Conservation (phyloP, 1,140 invertebrate genomes). For the Calosoma granatense region DNA sequence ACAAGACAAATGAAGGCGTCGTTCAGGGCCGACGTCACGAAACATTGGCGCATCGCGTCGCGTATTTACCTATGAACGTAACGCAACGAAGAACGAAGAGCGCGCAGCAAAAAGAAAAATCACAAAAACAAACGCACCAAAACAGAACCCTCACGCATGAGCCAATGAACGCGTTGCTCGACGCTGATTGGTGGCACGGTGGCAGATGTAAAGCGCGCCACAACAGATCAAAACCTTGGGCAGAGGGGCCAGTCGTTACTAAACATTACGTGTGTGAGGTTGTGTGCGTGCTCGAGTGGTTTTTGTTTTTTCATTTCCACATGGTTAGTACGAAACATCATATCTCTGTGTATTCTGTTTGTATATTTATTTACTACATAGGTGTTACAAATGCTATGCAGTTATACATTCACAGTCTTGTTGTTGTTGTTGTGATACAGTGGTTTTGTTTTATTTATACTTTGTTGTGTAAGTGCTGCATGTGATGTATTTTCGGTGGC, state of each 20-base stretch:
- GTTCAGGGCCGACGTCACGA: not conserved
- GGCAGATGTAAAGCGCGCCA: not conserved
- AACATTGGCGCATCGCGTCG: not conserved
- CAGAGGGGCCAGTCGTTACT: not conserved
- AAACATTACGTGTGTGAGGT: constrained; percentile 2
- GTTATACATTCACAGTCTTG: too few relatives aligned
- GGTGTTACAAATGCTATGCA: too few relatives aligned
- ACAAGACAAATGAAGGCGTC: constrained; percentile 4
- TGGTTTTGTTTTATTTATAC: too few relatives aligned
- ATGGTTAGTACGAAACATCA: constrained; percentile 3
- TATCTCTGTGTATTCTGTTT: too few relatives aligned
- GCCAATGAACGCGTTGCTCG: not conserved
- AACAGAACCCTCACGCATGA: not conserved
- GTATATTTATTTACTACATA: too few relatives aligned
- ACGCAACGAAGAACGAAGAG: not conserved
- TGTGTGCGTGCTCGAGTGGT: constrained; percentile 2
- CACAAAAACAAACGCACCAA: not conserved
- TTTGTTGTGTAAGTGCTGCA: too few relatives aligned
- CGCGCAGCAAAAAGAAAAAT: not conserved
- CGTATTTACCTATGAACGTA: not conserved
- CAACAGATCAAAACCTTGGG: not conserved
- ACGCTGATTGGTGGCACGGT: not conserved
- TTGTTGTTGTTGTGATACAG: too few relatives aligned
- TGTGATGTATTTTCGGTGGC: too few relatives aligned
- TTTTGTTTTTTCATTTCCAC: constrained; percentile 7